A percentile compares a stretch with the other conserved stretches of the same genome.
phyloP scores from a whole-genome alignment of 2,888 invertebrate species.

The Chloromyia formosa region DNA sequence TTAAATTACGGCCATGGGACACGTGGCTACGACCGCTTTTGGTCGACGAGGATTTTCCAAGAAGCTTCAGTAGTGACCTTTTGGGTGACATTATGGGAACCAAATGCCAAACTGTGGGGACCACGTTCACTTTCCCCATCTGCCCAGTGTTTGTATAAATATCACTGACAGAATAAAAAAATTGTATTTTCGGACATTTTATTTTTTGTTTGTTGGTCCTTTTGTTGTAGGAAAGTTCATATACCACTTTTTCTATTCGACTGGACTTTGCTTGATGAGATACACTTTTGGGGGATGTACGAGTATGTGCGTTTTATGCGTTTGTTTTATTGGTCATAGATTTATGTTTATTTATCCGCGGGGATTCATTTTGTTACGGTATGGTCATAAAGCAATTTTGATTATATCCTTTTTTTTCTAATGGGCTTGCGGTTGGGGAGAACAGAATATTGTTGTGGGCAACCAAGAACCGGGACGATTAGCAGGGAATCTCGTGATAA shows the following conservation, averaged over 20 bases:
- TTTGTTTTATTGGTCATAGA: conserved; percentile 32
- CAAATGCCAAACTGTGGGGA: neutral
- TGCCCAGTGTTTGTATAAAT: neutral
- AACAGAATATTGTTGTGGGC: too few species aligned
- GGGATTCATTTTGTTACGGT: conserved; percentile 27
- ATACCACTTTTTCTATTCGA: neutral
- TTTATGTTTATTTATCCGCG: conserved; percentile 20
- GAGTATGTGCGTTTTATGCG: neutral
- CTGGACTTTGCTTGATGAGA: neutral
- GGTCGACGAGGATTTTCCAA: neutral
- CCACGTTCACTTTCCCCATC: neutral
- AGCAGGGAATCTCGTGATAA: too few species aligned
- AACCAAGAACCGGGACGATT: too few species aligned
- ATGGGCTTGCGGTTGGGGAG: too few species aligned
- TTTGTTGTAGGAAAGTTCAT: neutral
- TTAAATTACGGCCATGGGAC: conserved; percentile 37
- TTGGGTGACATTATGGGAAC: conserved; percentile 2
- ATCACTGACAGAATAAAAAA: neutral
- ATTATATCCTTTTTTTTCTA: neutral
- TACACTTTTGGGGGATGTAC: neutral
- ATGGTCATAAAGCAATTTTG: conserved; percentile 27
- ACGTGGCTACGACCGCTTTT: conserved; percentile 27
- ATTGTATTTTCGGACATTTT: neutral
- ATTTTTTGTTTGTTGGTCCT: neutral
- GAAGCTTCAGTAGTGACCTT: neutral